phyloP scores from a whole-genome alignment of 2,113 vertebrate genomes.

The Felis catus region F.catus_Fca126_mat1.0 CM031412.1:55330001-55330500 shows the following conservation, averaged over 20 bases:
- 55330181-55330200: too few species aligned
- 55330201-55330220: too few species aligned
- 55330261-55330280: too few species aligned
- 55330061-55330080: not conserved
- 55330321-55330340: too few species aligned
- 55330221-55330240: too few species aligned
- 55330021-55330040: not conserved
- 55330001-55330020: not conserved
- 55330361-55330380: too few species aligned
- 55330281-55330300: too few species aligned
- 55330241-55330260: too few species aligned
- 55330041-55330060: not conserved
- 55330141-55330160: too few species aligned
- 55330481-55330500: not conserved
- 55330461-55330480: not conserved
- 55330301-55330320: too few species aligned
- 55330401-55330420: not conserved
- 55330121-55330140: not conserved
- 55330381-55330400: not conserved
- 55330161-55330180: too few species aligned
- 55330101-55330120: not conserved
- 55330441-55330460: not conserved
- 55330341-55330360: too few species aligned
- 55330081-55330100: not conserved
- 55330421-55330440: not conserved